A percentile compares a stretch with the other conserved stretches of the same genome.
Conservation (phyloP, 2,888 invertebrate species). For the Agrochola macilenta region DNA sequence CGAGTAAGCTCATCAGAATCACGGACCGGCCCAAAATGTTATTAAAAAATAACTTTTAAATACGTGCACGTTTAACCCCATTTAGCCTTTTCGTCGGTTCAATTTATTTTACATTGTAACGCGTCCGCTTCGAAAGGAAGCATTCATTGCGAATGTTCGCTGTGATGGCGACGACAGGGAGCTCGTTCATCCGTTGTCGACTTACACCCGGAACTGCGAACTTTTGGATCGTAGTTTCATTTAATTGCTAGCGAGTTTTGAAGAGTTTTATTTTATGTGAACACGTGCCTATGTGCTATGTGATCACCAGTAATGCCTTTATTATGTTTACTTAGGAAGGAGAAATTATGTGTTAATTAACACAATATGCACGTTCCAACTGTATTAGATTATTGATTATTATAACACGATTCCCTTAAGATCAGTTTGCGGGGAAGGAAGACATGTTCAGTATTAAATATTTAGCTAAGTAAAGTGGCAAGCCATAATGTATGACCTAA, state of each 20-base stretch:
- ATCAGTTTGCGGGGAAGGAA: neutral
- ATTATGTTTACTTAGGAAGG: neutral
- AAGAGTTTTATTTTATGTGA: conserved; percentile 20
- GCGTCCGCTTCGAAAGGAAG: conserved; percentile 51
- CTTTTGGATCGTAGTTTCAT: conserved; percentile 51
- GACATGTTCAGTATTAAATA: neutral
- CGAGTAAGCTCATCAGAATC: conserved; percentile 38
- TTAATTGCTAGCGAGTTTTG: conserved; percentile 37
- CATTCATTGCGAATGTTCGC: conserved; percentile 57
- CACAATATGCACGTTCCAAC: too few species aligned
- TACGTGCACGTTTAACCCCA: conserved; percentile 38
- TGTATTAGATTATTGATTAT: neutral
- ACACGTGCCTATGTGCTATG: neutral
- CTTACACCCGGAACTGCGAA: conserved; percentile 40
- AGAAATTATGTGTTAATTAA: neutral
- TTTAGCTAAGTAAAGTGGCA: neutral
- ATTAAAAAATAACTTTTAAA: conserved; percentile 45
- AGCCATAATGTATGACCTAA: neutral
- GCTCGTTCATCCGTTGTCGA: conserved; percentile 39
- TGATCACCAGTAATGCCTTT: neutral
- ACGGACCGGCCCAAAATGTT: conserved; percentile 13
- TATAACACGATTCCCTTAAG: conserved; percentile 2
- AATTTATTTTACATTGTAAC: conserved; percentile 56
- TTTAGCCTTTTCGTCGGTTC: conserved; percentile 47
- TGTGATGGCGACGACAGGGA: conserved; percentile 11